Evolutionary conservation across 30 jellyfish, hydroid and myxozoan species (phyloP).

Genomic region (Morbakka virulenta): DNA sequence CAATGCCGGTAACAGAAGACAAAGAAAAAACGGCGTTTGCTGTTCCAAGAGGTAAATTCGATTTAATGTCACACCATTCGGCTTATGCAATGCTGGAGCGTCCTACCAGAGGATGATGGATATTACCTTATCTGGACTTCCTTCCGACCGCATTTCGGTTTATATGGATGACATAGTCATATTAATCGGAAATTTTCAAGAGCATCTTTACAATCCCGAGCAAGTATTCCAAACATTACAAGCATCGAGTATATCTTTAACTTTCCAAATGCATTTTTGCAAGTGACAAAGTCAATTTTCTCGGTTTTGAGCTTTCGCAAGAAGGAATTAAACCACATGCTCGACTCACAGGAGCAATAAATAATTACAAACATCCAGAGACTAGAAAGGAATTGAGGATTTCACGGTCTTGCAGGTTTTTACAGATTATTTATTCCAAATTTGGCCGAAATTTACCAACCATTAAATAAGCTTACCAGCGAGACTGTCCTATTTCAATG

Average conservation of each 20-base stretch:
- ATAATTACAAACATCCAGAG: conserved; percentile 14
- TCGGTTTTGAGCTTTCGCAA: conserved; percentile 40
- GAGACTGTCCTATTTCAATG: conserved; percentile 38
- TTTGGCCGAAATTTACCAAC: conserved; percentile 31
- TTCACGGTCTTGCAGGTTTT: conserved; percentile 31
- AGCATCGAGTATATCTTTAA: conserved; percentile 20
- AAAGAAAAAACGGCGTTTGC: conserved; percentile 51
- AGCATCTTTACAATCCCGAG: conserved; percentile 35
- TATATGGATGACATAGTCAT: conserved; percentile 53
- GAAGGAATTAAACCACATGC: conserved; percentile 52
- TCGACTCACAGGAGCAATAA: conserved; percentile 37
- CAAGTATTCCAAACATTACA: conserved; percentile 25
- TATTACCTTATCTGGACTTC: conserved; percentile 32
- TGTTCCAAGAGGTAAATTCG: conserved; percentile 45
- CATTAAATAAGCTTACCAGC: conserved; percentile 29
- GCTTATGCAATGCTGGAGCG: conserved; percentile 37
- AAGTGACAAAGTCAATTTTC: conserved; percentile 29
- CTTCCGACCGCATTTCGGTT: conserved; percentile 24
- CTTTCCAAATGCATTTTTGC: conserved; percentile 42
- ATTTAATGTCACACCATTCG: conserved; percentile 34
- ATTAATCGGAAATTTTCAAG: conserved; percentile 25
- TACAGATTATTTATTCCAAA: conserved; percentile 33
- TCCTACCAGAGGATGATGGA: conserved; percentile 53
- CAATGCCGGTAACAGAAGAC: conserved; percentile 40
- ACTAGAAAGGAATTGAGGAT: conserved; percentile 34